Evolutionary conservation across 2,888 invertebrate species (phyloP).

Genomic region (Carterocephalus palaemon): DNA sequence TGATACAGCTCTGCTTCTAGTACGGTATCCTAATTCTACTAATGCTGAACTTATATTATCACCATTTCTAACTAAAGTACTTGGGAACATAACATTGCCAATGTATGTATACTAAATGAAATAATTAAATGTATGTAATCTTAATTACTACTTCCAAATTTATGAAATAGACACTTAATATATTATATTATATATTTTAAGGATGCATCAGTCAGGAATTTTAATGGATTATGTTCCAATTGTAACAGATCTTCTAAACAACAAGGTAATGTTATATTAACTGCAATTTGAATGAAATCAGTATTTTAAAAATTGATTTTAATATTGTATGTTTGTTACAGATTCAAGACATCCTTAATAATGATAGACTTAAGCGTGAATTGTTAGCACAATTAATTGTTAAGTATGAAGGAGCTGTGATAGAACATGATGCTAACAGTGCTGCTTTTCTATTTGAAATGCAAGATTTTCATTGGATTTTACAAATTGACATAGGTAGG

Average conservation of each 20-base stretch:
- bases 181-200: slow-evolving; percentile 29
- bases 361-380: slow-evolving; percentile 68
- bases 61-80: slow-evolving; percentile 63
- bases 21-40: slow-evolving; percentile 77
- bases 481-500: slow-evolving; percentile 77
- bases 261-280: slow-evolving; percentile 70
- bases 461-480: slow-evolving; percentile 81
- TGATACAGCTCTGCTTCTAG: slow-evolving; percentile 75
- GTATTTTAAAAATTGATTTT: background rate
- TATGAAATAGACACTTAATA: background rate
- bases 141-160: background rate
- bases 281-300: background rate
- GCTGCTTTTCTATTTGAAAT: slow-evolving; percentile 81
- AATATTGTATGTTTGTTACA: slow-evolving; percentile 36
- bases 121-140: background rate
- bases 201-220: slow-evolving; percentile 73
- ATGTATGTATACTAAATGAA: slow-evolving; percentile 50
- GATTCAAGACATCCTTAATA: slow-evolving; percentile 63
- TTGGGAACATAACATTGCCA: slow-evolving; percentile 67
- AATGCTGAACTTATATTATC: slow-evolving; percentile 73
- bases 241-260: slow-evolving; percentile 73
- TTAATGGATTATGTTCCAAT: slow-evolving; percentile 79
- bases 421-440: slow-evolving; percentile 69
- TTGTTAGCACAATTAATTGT: slow-evolving; percentile 68
- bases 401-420: slow-evolving; percentile 69